Evolutionary conservation across 2,797 vertebrate species (phyloP), one percentile per base, ranked within the genome.

Genomic region (Sciaenops ocellatus): DNA sequence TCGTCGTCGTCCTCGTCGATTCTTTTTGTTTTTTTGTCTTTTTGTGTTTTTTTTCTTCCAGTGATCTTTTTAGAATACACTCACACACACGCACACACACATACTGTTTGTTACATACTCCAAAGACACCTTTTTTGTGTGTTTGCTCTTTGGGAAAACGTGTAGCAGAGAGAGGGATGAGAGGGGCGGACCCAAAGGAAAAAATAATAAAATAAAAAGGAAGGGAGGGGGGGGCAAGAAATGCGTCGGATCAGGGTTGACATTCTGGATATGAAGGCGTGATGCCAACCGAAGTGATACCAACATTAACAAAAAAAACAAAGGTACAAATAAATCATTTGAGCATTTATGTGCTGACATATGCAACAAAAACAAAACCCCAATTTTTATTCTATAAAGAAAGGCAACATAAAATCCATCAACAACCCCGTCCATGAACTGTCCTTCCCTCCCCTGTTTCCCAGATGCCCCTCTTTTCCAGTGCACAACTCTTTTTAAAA

Each of bases 401-500:
- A 93, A 94, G 91, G 90, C 92, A 92, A 93, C 87, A 57, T 79
- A 80, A 85, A 87, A 86, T 82, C 79, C 81, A 80, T 78, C 82
- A 24, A 60, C 60, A 44, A 30, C 48, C 65, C 55, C 18, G 20
- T 75, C 79, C 63, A 4, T 6, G 18, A 65, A 64, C 71, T 28
- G 52, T 67, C 82, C 69, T 1, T 64, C 70, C 73, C 84, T 56
- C 83, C 82, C 62, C 65, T 8, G 59, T 78, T 57, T 69, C 73
- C 74, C 51, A 47, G 44, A 69, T 59, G 74, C 88, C 90, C 75
- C 77, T 82, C 85, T 73, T 88, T 92, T 94, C 93, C 92, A 94
- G 93, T 94, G 93, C 92, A 92, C 91, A 90, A 90, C 87, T 92
- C 84, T 68, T 80, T 79, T 79, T 84, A 66, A 87, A 90, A 89